Evolutionary conservation across 2,888 invertebrate genomes (phyloP), one percentile per base, ranked within the genome.

Genomic region (Eilema griseolum): DNA sequence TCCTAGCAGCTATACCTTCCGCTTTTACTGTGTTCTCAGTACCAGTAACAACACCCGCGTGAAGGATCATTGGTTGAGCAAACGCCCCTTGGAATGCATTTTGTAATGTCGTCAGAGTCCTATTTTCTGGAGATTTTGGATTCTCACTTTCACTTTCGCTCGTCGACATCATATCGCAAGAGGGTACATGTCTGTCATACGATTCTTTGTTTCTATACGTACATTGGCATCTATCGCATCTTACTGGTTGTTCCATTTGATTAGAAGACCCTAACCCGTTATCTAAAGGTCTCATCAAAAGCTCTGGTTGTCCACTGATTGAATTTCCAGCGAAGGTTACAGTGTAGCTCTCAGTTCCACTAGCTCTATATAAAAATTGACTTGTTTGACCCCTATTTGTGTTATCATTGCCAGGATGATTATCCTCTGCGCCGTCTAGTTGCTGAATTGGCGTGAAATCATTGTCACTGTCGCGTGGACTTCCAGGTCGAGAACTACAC

Each of bases 141-240:
- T 96, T 96, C 82, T 98, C 98, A 33, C 97, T 97, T 85, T 98
- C 98, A 85, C 98, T 98, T 89, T 98, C 98, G 86, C 97, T 98
- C 0, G 97, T 97, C 31, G 97, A 96, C 92, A 98, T 96, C 87
- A 97, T 96, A 82, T 98, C 98, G 86, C 98, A 98, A 31, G 96
- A 96, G 12, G 96, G 96, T 73, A 98, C 93, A 87, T 98, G 98
- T 61, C 98, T 95, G 83, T 98, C 97, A 85, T 97, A 98, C 68
- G 98, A 98, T 73, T 97, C 97, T 76, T 97, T 97, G 65, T 98
- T 98, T 83, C 98, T 96, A 85, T 98, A 98, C 3, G 98, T 98
- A 85, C 98, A 97, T 83, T 98, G 98, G 87, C 99, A 99, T 76
- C 98, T 96, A 81, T 97, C 97, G 90, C 99, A 99, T 83, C 98